phyloP scores from a whole-genome alignment of 2,113 vertebrate genomes.

The Cochlearius cochlearius region DNA sequence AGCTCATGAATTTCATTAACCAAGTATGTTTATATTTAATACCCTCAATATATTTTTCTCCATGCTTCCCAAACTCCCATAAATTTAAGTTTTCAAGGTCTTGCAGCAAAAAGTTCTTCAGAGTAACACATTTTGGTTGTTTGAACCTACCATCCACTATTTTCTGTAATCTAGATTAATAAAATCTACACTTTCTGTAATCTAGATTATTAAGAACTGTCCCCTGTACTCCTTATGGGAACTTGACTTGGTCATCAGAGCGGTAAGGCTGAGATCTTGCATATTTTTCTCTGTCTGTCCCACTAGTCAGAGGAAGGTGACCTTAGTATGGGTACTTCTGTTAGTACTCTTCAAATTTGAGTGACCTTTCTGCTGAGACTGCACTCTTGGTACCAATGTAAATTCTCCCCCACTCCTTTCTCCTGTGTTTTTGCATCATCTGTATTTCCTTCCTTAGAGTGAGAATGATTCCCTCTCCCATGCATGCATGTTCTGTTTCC shows the following conservation, averaged over 20 bases:
- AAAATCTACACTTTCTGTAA: background rate
- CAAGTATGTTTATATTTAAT: background rate
- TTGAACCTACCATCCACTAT: background rate
- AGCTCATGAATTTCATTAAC: background rate
- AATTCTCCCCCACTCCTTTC: background rate
- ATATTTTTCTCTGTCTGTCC: background rate
- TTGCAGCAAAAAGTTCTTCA: background rate
- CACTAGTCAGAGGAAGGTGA: background rate
- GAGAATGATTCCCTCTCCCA: background rate
- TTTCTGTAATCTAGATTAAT: background rate
- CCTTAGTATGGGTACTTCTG: background rate
- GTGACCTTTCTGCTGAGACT: background rate
- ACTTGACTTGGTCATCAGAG: background rate
- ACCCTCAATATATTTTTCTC: background rate
- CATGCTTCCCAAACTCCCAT: background rate
- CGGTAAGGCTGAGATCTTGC: background rate
- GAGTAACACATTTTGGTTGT: background rate
- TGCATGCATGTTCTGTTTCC: background rate
- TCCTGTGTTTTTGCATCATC: background rate
- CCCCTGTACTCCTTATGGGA: background rate
- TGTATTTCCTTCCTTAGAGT: background rate
- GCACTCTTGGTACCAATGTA: background rate
- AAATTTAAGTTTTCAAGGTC: background rate
- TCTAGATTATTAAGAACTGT: background rate
- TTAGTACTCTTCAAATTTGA: background rate